These are phyloP conservation scores for Artemia sinica DNA, from an alignment of 2,888 invertebrate genomes.

Conservation along the genomic window DNA sequence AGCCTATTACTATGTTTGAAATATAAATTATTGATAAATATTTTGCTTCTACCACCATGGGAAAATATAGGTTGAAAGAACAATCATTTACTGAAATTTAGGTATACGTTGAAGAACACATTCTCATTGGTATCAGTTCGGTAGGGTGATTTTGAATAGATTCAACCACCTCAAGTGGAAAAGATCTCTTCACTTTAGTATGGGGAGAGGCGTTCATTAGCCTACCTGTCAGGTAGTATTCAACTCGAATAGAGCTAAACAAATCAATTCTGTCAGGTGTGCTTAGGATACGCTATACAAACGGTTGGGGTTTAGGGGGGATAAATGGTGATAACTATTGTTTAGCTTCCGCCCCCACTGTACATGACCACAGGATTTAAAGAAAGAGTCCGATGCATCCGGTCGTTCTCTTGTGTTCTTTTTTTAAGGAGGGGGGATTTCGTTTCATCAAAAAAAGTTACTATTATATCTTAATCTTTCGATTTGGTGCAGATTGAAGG, in stretches of 20 bases:
- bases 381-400: not conserved
- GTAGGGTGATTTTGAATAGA: not conserved
- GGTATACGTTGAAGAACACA: no score
- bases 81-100: no score
- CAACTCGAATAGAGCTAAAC: slow-evolving; percentile 12
- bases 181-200: slow-evolving; percentile 11
- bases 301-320: slow-evolving; percentile 1
- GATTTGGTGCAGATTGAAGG: no score
- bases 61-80: no score
- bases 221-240: slow-evolving; percentile 13
- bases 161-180: not conserved
- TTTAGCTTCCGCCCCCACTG: slow-evolving; percentile 8
- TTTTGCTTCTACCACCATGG: no score
- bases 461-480: no score
- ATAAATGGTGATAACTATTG: slow-evolving; percentile 7
- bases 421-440: no score
- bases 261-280: slow-evolving; percentile 14
- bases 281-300: not conserved
- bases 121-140: slow-evolving; percentile 1
- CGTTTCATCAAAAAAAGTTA: no score
- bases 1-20: no score
- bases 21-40: no score
- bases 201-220: slow-evolving; percentile 6
- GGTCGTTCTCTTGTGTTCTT: no score
- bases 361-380: slow-evolving; percentile 6